These are phyloP conservation scores for Pardalotus punctatus DNA, from an alignment of 2,113 vertebrate species.

Conservation along the genomic window DNA sequence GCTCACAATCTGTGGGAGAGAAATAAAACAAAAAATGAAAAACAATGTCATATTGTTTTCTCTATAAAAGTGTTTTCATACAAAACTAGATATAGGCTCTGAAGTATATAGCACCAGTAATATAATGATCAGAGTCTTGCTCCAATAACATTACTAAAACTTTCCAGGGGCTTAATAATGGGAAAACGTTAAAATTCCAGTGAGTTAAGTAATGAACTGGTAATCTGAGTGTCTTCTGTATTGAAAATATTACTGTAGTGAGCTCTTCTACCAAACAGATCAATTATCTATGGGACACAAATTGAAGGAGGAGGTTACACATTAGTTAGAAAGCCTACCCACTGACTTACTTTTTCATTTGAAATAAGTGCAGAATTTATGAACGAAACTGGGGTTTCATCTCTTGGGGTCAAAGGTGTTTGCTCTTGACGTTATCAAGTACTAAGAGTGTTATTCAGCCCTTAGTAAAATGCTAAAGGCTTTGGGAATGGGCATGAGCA, in stretches of 20 bases:
- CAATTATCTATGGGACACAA: background rate
- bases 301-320: background rate
- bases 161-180: background rate
- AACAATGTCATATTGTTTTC: background rate
- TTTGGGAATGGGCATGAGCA: background rate
- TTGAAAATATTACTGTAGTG: background rate
- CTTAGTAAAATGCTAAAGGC: background rate
- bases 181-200: background rate
- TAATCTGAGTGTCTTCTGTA: background rate
- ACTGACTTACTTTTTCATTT: background rate
- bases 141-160: background rate
- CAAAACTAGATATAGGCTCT: background rate
- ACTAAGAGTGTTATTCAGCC: background rate
- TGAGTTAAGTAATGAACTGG: background rate
- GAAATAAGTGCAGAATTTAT: background rate
- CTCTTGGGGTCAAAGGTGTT: background rate
- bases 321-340: background rate
- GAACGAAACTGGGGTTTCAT: background rate
- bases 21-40: background rate
- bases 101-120: background rate
- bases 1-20: slow-evolving; percentile 85
- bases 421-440: background rate
- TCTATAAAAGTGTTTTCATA: background rate
- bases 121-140: background rate
- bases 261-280: background rate